Evolutionary conservation across 1,140 invertebrate genomes (phyloP), one percentile per base, ranked within the genome.

Genomic region (Calosoma granatense): DNA sequence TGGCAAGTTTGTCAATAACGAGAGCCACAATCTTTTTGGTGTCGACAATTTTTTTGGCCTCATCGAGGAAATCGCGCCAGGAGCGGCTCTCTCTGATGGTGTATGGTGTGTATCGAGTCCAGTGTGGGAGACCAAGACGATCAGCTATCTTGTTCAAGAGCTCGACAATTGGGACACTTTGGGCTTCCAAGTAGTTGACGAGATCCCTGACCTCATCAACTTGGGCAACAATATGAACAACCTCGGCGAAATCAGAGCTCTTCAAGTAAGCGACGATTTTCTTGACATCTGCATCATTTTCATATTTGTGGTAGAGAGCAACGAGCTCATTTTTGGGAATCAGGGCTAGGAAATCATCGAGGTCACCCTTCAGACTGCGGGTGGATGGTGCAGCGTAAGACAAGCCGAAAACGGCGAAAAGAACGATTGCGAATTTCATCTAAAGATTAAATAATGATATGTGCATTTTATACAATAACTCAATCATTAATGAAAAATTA

Each of bases 301-400:
- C 39, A 53, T 64, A 59, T 22, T 58, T 23, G 9, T 59, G 22
- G 47, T 56, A 56, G 39, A 64, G 57, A 20, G 56, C 59, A 15
- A 58, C 56, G 15, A 64, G 57, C 15, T 64, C 30, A 20, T 58
- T 60, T 19, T 60, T 39, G 4, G 62, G 62, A 11, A 64, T 23
- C 20, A 64, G 55, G 20, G 55, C 58, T 6, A 62, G 23, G 22
- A 62, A 62, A 30, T 64, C 62, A n/a, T 58, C 22, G 6, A 63
- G 47, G 21, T 63, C 62, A 11, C 56, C 58, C n/a, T 54, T 14
- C 3, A 60, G 36, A 43, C 41, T 57, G 19, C 17, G 53, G 43
- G 39, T 41, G 15, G 51, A 12, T 20, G 56, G 47, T 15, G 51
- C 41, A 20, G 58, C 58, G 19, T 14, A 15, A 22, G 55, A 26